These are phyloP conservation scores for Lerista edwardsae DNA, from an alignment of 2,797 vertebrate species.

Conservation along the genomic window DNA sequence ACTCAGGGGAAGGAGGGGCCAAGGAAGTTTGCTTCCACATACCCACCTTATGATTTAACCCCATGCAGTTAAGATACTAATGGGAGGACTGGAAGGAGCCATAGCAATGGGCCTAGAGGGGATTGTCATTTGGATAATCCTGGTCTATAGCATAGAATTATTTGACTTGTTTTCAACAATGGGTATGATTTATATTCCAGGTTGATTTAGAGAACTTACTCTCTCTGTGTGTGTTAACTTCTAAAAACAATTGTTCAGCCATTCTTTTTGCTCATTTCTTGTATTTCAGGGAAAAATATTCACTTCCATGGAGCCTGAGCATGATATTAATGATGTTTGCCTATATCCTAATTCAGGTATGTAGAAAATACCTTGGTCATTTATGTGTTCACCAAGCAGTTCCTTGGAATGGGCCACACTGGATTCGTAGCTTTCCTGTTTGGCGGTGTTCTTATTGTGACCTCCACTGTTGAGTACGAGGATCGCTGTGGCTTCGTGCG, in stretches of 20 bases:
- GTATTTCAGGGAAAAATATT: conserved; percentile 90
- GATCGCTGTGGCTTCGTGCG: background rate
- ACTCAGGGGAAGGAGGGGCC: too few species aligned
- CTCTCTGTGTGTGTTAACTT: background rate
- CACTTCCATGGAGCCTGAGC: conserved; percentile 91
- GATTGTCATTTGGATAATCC: background rate
- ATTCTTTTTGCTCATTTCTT: conserved; percentile 31
- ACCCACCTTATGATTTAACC: too few species aligned
- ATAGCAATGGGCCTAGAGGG: background rate
- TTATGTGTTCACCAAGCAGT: background rate
- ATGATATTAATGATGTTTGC: conserved; percentile 92
- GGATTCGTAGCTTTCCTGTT: background rate
- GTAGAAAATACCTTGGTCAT: background rate
- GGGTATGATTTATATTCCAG: background rate
- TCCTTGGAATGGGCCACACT: background rate
- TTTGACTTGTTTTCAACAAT: background rate
- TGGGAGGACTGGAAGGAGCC: background rate
- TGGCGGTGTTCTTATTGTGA: background rate
- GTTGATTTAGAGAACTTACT: conserved; percentile 1
- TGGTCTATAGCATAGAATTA: background rate
- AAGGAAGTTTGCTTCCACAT: too few species aligned
- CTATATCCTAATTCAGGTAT: conserved; percentile 93
- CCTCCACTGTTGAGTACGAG: background rate
- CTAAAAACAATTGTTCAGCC: conserved; percentile 1
- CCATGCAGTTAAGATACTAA: background rate